A percentile compares a stretch with the other conserved stretches of the same genome.
These are phyloP conservation scores for Bembecia ichneumoniformis DNA, from an alignment of 2,888 invertebrate genomes.

Conservation along the genomic window DNA sequence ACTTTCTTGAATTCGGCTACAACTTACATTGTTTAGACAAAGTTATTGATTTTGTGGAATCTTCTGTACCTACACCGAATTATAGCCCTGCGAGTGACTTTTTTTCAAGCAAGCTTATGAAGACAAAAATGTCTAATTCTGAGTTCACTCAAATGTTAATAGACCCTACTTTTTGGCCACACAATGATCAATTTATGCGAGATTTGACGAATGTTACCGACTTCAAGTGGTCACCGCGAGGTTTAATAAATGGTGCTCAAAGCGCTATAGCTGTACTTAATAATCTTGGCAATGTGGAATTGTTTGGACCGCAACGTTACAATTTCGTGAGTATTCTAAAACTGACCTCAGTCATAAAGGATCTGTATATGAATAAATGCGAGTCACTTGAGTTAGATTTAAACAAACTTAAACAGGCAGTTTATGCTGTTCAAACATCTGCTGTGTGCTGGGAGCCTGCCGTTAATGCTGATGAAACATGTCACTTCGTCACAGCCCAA, in stretches of 20 bases:
- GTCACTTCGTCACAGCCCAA: conserved; percentile 48
- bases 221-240: conserved; percentile 44
- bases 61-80: conserved; percentile 28
- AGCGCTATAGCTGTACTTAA: conserved; percentile 41
- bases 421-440: conserved; percentile 29
- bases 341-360: conserved; percentile 27
- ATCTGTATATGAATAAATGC: conserved; percentile 12
- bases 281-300: conserved; percentile 44
- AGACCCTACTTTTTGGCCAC: conserved; percentile 49
- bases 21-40: conserved; percentile 43
- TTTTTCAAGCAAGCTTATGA: conserved; percentile 26
- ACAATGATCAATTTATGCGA: conserved; percentile 33
- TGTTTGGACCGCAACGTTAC: conserved; percentile 23
- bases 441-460: conserved; percentile 43
- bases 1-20: conserved; percentile 35
- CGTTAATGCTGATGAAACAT: conserved; percentile 24
- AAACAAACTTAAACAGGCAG: conserved; percentile 28
- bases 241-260: conserved; percentile 24
- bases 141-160: conserved; percentile 43
- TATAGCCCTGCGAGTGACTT: conserved; percentile 32
- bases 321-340: conserved; percentile 31
- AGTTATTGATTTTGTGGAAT: conserved; percentile 33
- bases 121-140: conserved; percentile 28
- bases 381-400: conserved; percentile 17
- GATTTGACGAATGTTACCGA: conserved; percentile 31